Percentiles rank a stretch among this genome's conserved stretches.
These are phyloP conservation scores for Serinus canaria DNA, from an alignment of 2,113 vertebrate species.

Conservation along the genomic window DNA sequence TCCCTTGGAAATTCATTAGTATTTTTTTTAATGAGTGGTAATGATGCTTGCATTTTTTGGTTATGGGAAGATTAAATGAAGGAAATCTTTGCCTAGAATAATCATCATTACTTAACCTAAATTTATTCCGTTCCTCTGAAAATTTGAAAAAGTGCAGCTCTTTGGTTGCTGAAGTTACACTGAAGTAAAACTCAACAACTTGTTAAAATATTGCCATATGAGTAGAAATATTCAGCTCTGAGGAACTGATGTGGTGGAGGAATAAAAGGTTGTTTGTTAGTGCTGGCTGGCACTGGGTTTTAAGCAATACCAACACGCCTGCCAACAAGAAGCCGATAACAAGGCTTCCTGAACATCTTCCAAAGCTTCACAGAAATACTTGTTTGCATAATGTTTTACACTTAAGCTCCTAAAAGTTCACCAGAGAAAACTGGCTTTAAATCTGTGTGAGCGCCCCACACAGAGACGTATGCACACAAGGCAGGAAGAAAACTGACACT, in stretches of 20 bases:
- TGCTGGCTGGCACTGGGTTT: constrained; percentile 49
- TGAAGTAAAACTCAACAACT: constrained; percentile 67
- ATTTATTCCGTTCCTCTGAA: constrained; percentile 59
- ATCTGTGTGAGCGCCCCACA: neutral
- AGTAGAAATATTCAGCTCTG: constrained; percentile 51
- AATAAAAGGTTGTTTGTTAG: constrained; percentile 72
- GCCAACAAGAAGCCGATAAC: constrained; percentile 71
- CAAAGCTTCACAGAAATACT: constrained; percentile 61
- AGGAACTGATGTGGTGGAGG: constrained; percentile 51
- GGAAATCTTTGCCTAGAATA: constrained; percentile 67
- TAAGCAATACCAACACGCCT: constrained; percentile 43
- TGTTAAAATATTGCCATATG: constrained; percentile 72
- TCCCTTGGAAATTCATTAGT: constrained; percentile 67
- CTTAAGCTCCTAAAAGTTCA: constrained; percentile 55
- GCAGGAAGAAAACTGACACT: neutral
- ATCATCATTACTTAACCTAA: constrained; percentile 52
- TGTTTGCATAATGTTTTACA: constrained; percentile 41
- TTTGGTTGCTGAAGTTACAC: constrained; percentile 60
- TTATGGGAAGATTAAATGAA: constrained; percentile 66
- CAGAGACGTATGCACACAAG: neutral
- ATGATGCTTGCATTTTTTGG: constrained; percentile 58
- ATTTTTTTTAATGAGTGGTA: constrained; percentile 40
- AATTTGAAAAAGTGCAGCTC: constrained; percentile 49
- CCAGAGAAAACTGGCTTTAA: constrained; percentile 42
- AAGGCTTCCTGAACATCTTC: constrained; percentile 66